Base-by-base conservation (phyloP, 2,113 vertebrate species). In the Felis chaus region DNA sequence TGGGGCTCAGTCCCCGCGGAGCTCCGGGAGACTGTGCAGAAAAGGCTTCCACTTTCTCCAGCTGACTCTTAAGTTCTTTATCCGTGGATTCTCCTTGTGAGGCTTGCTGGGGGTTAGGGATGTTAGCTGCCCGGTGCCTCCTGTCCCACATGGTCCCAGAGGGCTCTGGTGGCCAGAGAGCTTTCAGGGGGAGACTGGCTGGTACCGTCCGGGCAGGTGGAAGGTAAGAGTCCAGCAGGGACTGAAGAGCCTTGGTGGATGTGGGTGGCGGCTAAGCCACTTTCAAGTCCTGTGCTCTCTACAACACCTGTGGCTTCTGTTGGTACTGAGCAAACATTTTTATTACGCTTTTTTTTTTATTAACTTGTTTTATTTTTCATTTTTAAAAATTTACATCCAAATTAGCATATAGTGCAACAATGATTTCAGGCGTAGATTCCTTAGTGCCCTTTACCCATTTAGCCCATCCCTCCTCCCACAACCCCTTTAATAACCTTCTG, bases 261-360 rank as follows among this genome's bases (percentile, higher is more conserved):
- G 5, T 2, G 6, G 41, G 15, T 6, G 3, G 66, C 4, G 45
- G 16, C 16, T 0, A 71, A 81, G 25, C 39, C 48, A 8, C 78
- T 39, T 19, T 85, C 39, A 55, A 19, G 4, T 31, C 36, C 27
- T 39, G 3, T 48, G 80, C 36, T 92, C 41, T 85, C 45, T 57
- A 80, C 18, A 45, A 55, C 69, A 50, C 83, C 55, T 53, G 21
- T 8, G 39, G 55, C 81, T 83, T 36, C 4, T 21, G 41, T 19
- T 11, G 57, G 50, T 71, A 78, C 68, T 97, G 50, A 36, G 48
- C 27, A 48, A 55, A 78, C 18, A 27, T 81, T 97, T 90, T 91
- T 63, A 48, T 71, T 79, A 81, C 9, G 45, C 45, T 45, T 45
- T 45, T 45, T 45, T 45, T 45, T 45, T 2, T 8, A 45, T 45